Evolutionary conservation across 2,797 vertebrate genomes (phyloP), one percentile per base, ranked within the genome.

Genomic region (Sardinella longiceps): DNA sequence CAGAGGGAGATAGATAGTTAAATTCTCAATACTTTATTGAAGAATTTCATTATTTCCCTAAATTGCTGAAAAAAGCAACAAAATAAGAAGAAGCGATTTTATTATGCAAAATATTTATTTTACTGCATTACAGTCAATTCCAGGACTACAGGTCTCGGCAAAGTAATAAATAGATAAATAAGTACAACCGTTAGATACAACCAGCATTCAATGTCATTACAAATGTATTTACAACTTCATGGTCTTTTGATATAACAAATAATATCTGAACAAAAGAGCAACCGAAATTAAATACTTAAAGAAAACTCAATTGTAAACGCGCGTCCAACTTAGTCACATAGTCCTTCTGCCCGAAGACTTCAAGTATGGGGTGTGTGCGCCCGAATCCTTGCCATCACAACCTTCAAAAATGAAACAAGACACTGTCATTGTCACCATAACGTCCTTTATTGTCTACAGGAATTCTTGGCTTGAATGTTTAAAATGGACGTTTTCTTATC

Each of bases 51-150:
- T n/a, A 58, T 11, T 11, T 63, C 11, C 9, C 60, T 63, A 30
- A 30, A 1, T 33, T 66, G 30, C 5, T 11, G 3, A 70, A 70
- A 5, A 33, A 33, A 5, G 5, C 63, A 70, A 37, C 60, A 70
- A 10, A 70, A 15, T 18, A 70, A 70, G 63, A 4, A 33, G 30
- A 70, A 70, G 30, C 30, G 28, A 15, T 70, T 45, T 84, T 82
- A 83, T 90, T 94, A 91, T 90, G 93, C 94, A 94, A 95, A 95
- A 94, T 92, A 93, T 91, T 88, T 90, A 88, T 91, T 95, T 88
- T 90, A 91, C 87, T 91, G 85, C 89, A 89, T 84, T 86, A 90
- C 88, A 91, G 45, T 89, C 85, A 88, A 84, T 88, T 70, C 90
- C 87, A 93, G 88, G 82, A 53, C 30, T 89, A 51, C 18, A 88